Evolutionary conservation across 1,140 invertebrate species (phyloP).

Genomic region (Drosophila nebulosa): DNA sequence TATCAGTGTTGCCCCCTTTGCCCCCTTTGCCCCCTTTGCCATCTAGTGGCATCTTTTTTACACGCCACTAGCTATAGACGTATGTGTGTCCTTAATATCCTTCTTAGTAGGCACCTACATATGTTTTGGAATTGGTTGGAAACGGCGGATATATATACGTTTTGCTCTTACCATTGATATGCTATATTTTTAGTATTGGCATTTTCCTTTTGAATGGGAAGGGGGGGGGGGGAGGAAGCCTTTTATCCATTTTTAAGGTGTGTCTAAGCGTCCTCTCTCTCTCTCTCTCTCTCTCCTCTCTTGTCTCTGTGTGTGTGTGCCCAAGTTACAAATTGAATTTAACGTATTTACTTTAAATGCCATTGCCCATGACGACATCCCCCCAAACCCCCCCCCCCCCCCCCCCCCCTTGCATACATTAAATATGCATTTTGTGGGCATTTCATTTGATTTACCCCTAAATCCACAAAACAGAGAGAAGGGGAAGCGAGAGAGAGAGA

Average conservation of each 20-base stretch:
- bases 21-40: not conserved
- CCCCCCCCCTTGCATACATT: not conserved
- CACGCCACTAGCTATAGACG: not conserved
- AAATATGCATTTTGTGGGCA: not conserved
- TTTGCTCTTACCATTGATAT: conserved; percentile 29
- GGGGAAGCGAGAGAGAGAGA: too few species aligned
- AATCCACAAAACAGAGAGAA: not conserved
- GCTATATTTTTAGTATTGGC: conserved; percentile 60
- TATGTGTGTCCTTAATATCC: not conserved
- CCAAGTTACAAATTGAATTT: conserved; percentile 62
- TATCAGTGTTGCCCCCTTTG: not conserved
- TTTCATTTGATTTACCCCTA: not conserved
- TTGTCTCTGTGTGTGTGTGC: conserved; percentile 10
- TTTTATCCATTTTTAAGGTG: conserved; percentile 20
- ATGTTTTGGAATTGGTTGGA: conserved; percentile 12
- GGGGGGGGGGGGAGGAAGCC: not conserved
- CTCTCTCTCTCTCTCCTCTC: too few species aligned
- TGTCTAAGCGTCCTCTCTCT: conserved; percentile 8
- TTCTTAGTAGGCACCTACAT: not conserved
- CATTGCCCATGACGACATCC: conserved; percentile 20
- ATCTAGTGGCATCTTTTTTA: not conserved
- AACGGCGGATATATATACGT: conserved; percentile 30
- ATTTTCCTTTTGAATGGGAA: conserved; percentile 36
- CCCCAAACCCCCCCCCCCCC: not conserved
- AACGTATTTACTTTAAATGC: conserved; percentile 70